These are phyloP conservation scores for Caenorhabditis sp. DNA, from an alignment of 2,888 invertebrate genomes.

Conservation along the genomic window DNA sequence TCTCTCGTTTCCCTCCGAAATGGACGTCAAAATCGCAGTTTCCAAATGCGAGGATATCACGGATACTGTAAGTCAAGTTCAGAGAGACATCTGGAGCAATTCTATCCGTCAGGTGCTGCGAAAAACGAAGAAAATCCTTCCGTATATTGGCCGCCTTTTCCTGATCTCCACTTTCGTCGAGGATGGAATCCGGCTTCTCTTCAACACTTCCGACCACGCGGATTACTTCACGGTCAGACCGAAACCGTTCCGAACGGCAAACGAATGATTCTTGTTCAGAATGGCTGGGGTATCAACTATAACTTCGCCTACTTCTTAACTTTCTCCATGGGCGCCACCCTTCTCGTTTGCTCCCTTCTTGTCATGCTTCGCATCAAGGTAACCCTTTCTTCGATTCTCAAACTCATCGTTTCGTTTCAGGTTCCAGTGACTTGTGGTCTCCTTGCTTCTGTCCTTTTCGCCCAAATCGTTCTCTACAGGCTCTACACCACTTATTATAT, in stretches of 20 bases:
- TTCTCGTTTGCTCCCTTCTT: constrained; percentile 95
- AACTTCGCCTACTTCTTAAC: constrained; percentile 3
- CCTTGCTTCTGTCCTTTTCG: constrained; percentile 93
- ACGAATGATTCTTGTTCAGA: neutral
- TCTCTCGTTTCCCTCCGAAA: neutral
- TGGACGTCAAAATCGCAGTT: constrained; percentile 50
- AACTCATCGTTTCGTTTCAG: constrained; percentile 42
- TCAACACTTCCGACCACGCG: constrained; percentile 83
- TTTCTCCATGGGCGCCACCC: constrained; percentile 79
- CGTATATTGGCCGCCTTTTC: constrained; percentile 94
- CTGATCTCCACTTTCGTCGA: constrained; percentile 98
- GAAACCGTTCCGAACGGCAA: no score
- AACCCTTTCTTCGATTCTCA: neutral
- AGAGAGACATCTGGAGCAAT: neutral
- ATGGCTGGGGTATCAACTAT: constrained; percentile 17
- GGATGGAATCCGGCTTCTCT: constrained; percentile 99
- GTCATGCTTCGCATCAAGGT: constrained; percentile 89
- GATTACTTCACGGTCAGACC: constrained; percentile 1
- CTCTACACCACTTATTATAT: constrained; percentile 82
- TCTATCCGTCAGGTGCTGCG: constrained; percentile 76
- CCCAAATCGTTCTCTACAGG: constrained; percentile 86
- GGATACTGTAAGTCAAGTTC: constrained; percentile 68
- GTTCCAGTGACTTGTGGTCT: constrained; percentile 88
- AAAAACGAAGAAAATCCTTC: constrained; percentile 84
- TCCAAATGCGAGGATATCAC: constrained; percentile 72